These are phyloP conservation scores for Felis chaus DNA, from an alignment of 2,113 vertebrate species.

Conservation along the genomic window DNA sequence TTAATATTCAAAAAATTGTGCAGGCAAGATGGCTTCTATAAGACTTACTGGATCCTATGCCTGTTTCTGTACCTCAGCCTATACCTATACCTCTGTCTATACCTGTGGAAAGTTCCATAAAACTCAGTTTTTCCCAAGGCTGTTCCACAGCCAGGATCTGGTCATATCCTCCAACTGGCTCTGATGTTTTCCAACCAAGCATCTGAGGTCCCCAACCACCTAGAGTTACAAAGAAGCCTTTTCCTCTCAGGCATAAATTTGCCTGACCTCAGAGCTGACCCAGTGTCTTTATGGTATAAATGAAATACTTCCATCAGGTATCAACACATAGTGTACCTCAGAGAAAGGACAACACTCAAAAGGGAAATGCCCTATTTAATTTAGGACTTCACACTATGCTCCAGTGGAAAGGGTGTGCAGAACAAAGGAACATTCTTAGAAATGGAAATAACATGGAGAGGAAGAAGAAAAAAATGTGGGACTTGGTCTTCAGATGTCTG, in stretches of 20 bases:
- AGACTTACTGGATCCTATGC: neutral
- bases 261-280: neutral
- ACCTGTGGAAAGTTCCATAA: neutral
- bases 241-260: neutral
- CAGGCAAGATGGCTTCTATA: neutral
- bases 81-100: neutral
- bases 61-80: neutral
- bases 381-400: neutral
- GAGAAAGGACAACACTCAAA: neutral
- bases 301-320: neutral
- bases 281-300: neutral
- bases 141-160: neutral
- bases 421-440: neutral
- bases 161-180: neutral
- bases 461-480: neutral
- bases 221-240: neutral
- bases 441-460: neutral
- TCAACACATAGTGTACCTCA: neutral
- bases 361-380: neutral
- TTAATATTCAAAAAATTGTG: neutral
- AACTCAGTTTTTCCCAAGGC: neutral
- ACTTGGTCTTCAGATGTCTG: conserved; percentile 28
- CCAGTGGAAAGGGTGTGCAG: neutral
- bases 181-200: neutral
- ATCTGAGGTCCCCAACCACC: neutral